These are phyloP conservation scores for Hypsibius dujardini DNA, from an alignment of 1,140 invertebrate species.

Conservation along the genomic window DNA sequence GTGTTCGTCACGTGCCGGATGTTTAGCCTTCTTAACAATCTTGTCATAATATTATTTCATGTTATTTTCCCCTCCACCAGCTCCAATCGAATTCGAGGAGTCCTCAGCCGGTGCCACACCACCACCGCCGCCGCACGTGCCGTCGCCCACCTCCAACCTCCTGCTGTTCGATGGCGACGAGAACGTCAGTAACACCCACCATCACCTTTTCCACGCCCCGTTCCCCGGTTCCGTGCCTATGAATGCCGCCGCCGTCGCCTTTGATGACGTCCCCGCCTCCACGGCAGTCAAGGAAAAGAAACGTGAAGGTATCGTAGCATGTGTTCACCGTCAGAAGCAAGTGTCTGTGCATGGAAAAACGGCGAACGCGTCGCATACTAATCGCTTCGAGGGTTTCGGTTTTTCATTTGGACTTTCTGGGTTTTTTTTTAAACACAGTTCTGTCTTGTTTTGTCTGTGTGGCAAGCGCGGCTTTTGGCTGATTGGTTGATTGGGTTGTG, in stretches of 20 bases:
- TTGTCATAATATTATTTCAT: no score
- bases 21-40: no score
- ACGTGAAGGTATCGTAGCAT: background rate
- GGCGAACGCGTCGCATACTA: no score
- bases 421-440: no score
- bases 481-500: no score
- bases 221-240: background rate
- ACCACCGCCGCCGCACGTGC: background rate
- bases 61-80: background rate
- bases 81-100: conserved; percentile 10
- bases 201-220: background rate
- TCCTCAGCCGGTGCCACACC: background rate
- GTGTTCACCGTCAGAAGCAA: no score
- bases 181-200: background rate
- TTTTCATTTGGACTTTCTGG: no score
- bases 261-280: background rate
- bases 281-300: background rate
- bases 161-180: conserved; percentile 1
- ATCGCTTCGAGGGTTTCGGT: no score
- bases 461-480: no score
- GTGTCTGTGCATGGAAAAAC: no score
- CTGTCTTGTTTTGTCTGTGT: no score
- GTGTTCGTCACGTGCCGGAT: no score
- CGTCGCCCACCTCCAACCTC: background rate
- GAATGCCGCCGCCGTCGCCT: background rate